phyloP scores from a whole-genome alignment of 2,113 vertebrate genomes.

The Mohoua ochrocephala region DNA sequence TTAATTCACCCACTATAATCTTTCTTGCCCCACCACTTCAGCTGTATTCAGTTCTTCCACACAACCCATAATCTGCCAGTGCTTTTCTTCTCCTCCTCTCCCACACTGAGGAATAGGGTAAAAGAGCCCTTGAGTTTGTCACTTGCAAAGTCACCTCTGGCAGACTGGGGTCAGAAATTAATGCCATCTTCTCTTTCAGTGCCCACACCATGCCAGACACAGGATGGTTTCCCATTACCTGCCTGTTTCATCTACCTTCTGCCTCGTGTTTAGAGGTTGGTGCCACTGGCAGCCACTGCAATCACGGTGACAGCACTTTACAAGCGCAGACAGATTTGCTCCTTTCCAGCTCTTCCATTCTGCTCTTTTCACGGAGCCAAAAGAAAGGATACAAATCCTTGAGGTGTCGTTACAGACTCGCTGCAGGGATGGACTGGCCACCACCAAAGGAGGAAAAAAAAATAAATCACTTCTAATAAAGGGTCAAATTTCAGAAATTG shows the following conservation, averaged over 20 bases:
- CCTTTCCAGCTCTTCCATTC: not conserved
- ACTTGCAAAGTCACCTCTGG: not conserved
- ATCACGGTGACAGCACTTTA: not conserved
- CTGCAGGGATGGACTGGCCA: not conserved
- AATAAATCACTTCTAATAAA: not conserved
- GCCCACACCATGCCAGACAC: not conserved
- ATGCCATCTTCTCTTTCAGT: not conserved
- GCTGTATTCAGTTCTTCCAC: not conserved
- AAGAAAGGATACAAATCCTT: not conserved
- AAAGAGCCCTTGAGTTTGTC: not conserved
- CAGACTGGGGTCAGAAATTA: not conserved
- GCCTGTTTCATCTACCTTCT: not conserved
- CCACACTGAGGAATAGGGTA: not conserved
- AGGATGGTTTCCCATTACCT: not conserved
- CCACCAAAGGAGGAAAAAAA: not conserved
- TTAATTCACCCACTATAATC: not conserved
- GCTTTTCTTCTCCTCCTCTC: not conserved
- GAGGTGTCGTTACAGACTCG: rapidly evolving
- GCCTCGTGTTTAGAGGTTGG: not conserved
- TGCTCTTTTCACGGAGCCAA: not conserved
- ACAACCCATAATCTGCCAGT: rapidly evolving
- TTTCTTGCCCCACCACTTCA: not conserved
- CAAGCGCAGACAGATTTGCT: not conserved
- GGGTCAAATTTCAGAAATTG: not conserved
- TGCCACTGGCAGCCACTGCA: not conserved